A percentile compares a stretch with the other conserved stretches of the same genome.
phyloP scores from a whole-genome alignment of 2,888 invertebrate species.

The Oeneis ivallda region DNA sequence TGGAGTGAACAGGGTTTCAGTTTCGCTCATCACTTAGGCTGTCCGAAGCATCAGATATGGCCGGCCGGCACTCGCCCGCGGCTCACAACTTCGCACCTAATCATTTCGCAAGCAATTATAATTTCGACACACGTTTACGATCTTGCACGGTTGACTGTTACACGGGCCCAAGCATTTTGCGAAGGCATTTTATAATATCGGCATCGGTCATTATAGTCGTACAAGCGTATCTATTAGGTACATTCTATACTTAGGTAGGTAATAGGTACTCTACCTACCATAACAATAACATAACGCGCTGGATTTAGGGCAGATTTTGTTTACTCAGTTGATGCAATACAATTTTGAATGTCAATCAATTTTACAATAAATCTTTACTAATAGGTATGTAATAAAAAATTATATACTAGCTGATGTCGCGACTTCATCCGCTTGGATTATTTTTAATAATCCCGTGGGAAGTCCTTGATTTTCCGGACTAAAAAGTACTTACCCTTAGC shows the following conservation, averaged over 20 bases:
- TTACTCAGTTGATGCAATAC: too few species aligned
- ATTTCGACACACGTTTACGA: slow-evolving; percentile 36
- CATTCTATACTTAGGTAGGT: neutral
- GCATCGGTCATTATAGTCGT: neutral
- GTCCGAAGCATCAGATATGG: slow-evolving; percentile 66
- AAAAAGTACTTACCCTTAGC: too few species aligned
- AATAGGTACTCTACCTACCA: too few species aligned
- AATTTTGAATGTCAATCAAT: too few species aligned
- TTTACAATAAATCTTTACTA: too few species aligned
- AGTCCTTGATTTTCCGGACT: too few species aligned
- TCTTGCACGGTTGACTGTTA: slow-evolving; percentile 28
- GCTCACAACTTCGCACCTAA: slow-evolving; percentile 72
- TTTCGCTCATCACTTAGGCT: slow-evolving; percentile 60
- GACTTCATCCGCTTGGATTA: too few species aligned
- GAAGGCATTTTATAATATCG: slow-evolving; percentile 14
- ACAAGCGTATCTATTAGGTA: neutral
- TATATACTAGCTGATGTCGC: too few species aligned
- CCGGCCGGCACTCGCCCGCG: slow-evolving; percentile 47
- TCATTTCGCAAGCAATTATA: slow-evolving; percentile 73
- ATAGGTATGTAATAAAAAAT: too few species aligned
- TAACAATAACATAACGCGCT: too few species aligned
- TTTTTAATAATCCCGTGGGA: too few species aligned
- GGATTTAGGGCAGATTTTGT: too few species aligned
- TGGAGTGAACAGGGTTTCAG: slow-evolving; percentile 13
- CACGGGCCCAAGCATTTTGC: slow-evolving; percentile 6